Base-by-base conservation (phyloP, 1,140 invertebrate species). In the Lasioglossum baleicum region DNA sequence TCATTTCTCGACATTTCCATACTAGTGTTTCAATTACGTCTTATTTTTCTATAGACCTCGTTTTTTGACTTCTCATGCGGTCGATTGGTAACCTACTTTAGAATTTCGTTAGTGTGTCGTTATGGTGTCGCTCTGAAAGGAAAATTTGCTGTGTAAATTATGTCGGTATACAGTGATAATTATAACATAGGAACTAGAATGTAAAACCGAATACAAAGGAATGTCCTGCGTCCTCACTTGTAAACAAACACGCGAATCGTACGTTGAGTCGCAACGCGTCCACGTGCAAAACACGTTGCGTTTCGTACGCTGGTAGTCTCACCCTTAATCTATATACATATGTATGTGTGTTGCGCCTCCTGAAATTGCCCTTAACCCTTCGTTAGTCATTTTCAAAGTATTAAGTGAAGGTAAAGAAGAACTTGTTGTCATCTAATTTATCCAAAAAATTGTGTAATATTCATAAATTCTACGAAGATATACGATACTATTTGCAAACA, bases 271-370 rank as follows among this genome's bases (percentile, higher is more conserved):
- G 56, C 61, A 69, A 78, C 75, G 67, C 60, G 75, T 78, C 80
- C 80, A 82, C 80, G 80, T 82, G 80, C 75, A 78, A 82, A 82
- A 82, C 80, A 82, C 80, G 80, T 82, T 82, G 80, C 80, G 75
- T 75, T 75, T 77, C 61, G n/a, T 71, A 71, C 68, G 51, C 61
- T 42, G 53, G 61, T 77, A 60, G 61, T 40, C 63, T 22, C 20
- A 31, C 42, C 69, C 75, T 66, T 78, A 51, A 72, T 63, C 67
- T 58, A 22, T 17, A 61, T 42, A 65, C 4, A 51, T 51, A 51
- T 51, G 10, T 51, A 7, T 51, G 15, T 51, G 48, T 17, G 35
- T 31, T 40, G 66, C 72, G 58, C 48, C 73, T 56, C 65, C 76
- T 79, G 51, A 72, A 71, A 22, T 65, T 20, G 53, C 56, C 66